Evolutionary conservation across 2,797 vertebrate genomes (phyloP).

Genomic region (Selene dorsalis): DNA sequence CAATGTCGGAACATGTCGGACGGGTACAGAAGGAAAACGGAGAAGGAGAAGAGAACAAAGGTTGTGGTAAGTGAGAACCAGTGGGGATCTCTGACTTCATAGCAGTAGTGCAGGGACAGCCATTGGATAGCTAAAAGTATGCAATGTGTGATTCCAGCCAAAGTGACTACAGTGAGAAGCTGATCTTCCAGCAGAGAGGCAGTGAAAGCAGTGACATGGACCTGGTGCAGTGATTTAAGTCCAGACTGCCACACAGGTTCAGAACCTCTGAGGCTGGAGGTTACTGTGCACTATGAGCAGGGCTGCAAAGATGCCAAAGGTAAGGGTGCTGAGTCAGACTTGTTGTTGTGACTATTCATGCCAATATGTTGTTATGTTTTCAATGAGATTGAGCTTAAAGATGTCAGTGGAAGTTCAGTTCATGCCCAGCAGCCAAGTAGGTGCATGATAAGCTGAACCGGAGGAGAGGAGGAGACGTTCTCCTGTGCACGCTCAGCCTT

Average conservation of each 20-base stretch:
- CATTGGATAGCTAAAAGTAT: background rate
- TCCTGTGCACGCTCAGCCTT: constrained; percentile 9
- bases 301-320: constrained; percentile 53
- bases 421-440: constrained; percentile 26
- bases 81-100: constrained; percentile 1
- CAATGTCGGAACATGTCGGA: background rate
- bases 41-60: background rate
- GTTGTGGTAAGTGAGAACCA: constrained; percentile 31
- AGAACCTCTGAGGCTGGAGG: background rate
- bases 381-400: constrained; percentile 54
- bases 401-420: constrained; percentile 24
- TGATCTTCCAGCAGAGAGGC: background rate
- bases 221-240: background rate
- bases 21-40: background rate
- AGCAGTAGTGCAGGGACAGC: background rate
- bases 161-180: background rate
- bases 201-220: constrained; percentile 1
- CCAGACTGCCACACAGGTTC: background rate
- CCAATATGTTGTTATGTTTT: constrained; percentile 46
- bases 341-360: constrained; percentile 7
- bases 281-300: constrained; percentile 6
- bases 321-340: constrained; percentile 16
- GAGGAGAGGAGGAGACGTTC: background rate
- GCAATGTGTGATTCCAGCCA: background rate
- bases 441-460: background rate